phyloP scores from a whole-genome alignment of 2,797 vertebrate species.

The Mico argentatus region DNA sequence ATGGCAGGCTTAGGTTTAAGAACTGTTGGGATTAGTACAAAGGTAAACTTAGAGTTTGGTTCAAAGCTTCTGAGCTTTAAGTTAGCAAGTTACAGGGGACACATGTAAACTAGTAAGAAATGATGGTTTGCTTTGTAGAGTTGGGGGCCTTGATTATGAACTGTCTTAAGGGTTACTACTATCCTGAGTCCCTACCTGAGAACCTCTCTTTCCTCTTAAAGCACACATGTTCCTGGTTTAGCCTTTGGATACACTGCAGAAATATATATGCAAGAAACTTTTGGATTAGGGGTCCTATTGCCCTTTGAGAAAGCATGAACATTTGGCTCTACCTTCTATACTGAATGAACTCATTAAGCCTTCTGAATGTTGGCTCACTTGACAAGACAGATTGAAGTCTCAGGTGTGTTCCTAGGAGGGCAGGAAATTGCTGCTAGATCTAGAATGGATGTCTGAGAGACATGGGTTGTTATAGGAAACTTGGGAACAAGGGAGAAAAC shows the following conservation, averaged over 20 bases:
- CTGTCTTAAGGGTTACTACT: constrained; percentile 24
- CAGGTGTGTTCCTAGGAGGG: background rate
- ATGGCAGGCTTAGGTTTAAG: background rate
- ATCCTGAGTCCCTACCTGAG: background rate
- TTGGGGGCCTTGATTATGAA: background rate
- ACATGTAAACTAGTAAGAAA: constrained; percentile 22
- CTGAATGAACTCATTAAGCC: background rate
- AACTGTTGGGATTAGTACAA: background rate
- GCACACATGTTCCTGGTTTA: constrained; percentile 19
- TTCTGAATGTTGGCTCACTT: constrained; percentile 25
- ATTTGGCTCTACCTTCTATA: background rate
- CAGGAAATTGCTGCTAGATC: background rate
- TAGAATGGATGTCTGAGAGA: background rate
- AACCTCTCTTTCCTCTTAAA: constrained; percentile 3
- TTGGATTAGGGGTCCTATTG: background rate
- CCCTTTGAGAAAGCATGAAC: constrained; percentile 15
- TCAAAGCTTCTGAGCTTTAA: constrained; percentile 41
- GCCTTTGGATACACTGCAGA: background rate
- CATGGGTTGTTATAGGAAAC: background rate
- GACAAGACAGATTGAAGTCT: background rate
- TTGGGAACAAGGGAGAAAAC: constrained; percentile 36
- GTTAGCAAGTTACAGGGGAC: background rate
- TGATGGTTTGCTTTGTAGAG: background rate
- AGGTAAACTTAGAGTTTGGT: background rate
- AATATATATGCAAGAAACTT: background rate